Base-by-base conservation (phyloP, 2,113 vertebrate genomes). In the Microcebus jonahi region DNA sequence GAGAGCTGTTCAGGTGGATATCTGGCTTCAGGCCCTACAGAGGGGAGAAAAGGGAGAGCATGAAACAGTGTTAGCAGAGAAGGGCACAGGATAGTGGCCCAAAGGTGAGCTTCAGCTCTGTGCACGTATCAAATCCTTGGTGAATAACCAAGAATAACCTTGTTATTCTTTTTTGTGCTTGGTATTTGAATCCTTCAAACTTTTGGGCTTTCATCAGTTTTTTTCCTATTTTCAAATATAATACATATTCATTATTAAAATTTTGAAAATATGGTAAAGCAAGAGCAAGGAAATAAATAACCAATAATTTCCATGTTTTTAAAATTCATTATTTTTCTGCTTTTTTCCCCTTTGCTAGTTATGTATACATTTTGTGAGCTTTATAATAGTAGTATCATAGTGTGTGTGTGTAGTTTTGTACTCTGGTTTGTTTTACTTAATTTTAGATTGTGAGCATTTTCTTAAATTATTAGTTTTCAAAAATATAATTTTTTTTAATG, bases 401-500 rank as follows among this genome's bases (percentile, higher is more conserved):
- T 57, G 55, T 57, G 55, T 57, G 31, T n/a, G 8, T 27, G 8
- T 12, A 45, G 18, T 61, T 93, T 63, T 80, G 13, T 83, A 70
- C 50, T 3, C n/a, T 88, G 8, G 25, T 59, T 92, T 82, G 12
- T 94, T 95, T 96, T 65, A 71, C 42, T 81, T 80, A 80, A 68
- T 59, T 96, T 94, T 87, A 73, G 80, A 14, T 93, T 55, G 17
- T 85, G 73, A 90, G 17, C 68, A 76, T 92, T 88, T 92, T 65
- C 9, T 4, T 53, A 50, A 94, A 92, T 86, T 39, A 79, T 77
- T 93, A 27, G 14, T 87, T 96, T 96, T 96, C 17, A 73, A 89
- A 92, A 89, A 25, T n/a, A 9, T 25, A 59, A 20, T 91, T 81
- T 95, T 89, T 96, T 96, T 39, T 36, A 92, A 34, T 68, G 57